Evolutionary conservation across 2,113 vertebrate genomes (phyloP).

Genomic region (Salvelinus sp.): DNA sequence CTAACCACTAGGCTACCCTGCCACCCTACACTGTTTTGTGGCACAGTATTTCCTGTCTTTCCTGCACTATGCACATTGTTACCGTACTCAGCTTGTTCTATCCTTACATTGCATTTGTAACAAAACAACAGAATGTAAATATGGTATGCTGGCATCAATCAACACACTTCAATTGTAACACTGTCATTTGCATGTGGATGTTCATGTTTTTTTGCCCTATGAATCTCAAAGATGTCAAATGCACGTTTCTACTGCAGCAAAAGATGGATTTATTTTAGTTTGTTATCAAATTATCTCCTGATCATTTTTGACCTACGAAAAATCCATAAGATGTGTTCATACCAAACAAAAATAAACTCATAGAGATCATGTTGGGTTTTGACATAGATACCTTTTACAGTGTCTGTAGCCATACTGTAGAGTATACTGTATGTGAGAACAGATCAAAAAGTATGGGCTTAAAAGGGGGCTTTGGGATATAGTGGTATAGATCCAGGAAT

Average conservation of each 20-base stretch:
- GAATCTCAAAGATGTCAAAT: conserved; percentile 26
- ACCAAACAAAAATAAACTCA: conserved; percentile 13
- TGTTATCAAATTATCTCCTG: neutral
- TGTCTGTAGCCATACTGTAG: neutral
- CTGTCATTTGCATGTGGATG: conserved; percentile 17
- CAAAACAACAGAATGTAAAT: neutral
- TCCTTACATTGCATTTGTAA: neutral
- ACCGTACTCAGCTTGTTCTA: neutral
- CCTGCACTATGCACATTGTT: neutral
- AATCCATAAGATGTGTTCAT: neutral
- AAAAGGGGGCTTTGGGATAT: conserved; percentile 19
- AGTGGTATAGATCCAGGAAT: conserved; percentile 19
- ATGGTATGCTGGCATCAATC: neutral
- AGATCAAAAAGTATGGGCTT: conserved; percentile 4
- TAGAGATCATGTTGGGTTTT: neutral
- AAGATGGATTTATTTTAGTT: neutral
- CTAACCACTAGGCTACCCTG: no score
- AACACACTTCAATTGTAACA: neutral
- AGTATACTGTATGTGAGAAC: neutral
- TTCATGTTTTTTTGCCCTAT: neutral
- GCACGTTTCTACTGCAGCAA: neutral
- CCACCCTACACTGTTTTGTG: neutral
- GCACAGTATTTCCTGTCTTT: conserved; percentile 21
- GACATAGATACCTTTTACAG: neutral
- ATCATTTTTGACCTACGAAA: neutral